Percentiles rank a stretch among this genome's conserved stretches.
phyloP scores from a whole-genome alignment of 2,797 vertebrate genomes.

The Lepilemur ruficaudatus region DNA sequence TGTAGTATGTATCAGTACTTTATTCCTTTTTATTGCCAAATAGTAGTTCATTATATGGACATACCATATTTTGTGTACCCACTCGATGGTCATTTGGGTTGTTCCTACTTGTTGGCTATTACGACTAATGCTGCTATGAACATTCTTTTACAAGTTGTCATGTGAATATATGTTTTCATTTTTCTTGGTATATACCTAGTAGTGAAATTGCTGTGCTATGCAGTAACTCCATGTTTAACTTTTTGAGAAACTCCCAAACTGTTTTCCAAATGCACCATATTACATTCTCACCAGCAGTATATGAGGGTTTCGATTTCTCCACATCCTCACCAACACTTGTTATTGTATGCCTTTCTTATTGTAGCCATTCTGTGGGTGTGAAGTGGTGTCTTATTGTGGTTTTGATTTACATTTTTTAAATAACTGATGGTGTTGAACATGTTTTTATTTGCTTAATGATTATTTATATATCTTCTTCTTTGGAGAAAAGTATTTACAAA shows the following conservation, averaged over 20 bases:
- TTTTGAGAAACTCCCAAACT: neutral
- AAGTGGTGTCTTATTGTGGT: neutral
- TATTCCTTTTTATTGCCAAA: neutral
- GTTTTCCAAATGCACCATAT: neutral
- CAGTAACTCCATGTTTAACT: neutral
- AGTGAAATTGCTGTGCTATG: neutral
- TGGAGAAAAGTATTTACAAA: neutral
- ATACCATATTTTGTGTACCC: neutral
- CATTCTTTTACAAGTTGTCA: neutral
- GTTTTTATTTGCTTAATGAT: neutral
- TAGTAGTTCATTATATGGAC: neutral
- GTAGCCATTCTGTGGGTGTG: neutral
- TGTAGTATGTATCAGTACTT: neutral
- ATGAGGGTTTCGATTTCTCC: neutral
- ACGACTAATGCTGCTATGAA: neutral
- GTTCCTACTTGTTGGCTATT: neutral
- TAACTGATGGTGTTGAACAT: neutral
- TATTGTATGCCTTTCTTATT: neutral
- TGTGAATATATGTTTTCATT: neutral
- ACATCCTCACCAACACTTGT: neutral
- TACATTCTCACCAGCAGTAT: neutral
- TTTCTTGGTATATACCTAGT: neutral
- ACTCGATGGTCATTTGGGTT: neutral
- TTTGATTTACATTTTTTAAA: neutral
- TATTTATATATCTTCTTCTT: neutral